These are phyloP conservation scores for Epinotia nisella DNA, from an alignment of 2,888 invertebrate genomes.

Conservation along the genomic window DNA sequence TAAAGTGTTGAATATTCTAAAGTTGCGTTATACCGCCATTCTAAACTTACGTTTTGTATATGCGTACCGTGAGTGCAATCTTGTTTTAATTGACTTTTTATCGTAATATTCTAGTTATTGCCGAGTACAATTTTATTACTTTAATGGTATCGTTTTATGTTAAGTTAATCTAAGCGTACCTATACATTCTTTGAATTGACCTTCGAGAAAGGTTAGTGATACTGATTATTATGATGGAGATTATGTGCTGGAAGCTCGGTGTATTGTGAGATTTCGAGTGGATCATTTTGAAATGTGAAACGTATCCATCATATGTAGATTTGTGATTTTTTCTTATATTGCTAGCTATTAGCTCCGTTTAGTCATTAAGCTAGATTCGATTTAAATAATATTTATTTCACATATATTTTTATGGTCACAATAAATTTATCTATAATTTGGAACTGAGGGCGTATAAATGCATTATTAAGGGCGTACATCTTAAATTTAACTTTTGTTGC, in stretches of 20 bases:
- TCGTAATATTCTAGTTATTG: slow-evolving; percentile 68
- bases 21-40: slow-evolving; percentile 67
- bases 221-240: slow-evolving; percentile 77
- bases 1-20: slow-evolving; percentile 81
- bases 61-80: slow-evolving; percentile 70
- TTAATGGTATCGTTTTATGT: slow-evolving; percentile 72
- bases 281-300: slow-evolving; percentile 69
- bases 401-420: slow-evolving; percentile 70
- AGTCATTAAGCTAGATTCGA: slow-evolving; percentile 81
- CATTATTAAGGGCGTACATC: slow-evolving; percentile 21
- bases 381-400: slow-evolving; percentile 73
- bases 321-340: slow-evolving; percentile 80
- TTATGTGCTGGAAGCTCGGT: slow-evolving; percentile 71
- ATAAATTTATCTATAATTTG: slow-evolving; percentile 51
- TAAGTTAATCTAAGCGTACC: slow-evolving; percentile 82
- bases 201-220: slow-evolving; percentile 84
- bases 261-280: slow-evolving; percentile 67
- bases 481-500: slow-evolving; percentile 31
- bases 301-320: slow-evolving; percentile 69
- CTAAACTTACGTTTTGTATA: slow-evolving; percentile 64
- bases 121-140: slow-evolving; percentile 77
- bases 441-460: slow-evolving; percentile 39
- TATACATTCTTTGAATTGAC: slow-evolving; percentile 84
- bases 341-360: slow-evolving; percentile 77
- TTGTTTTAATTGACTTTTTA: slow-evolving; percentile 65